phyloP scores from a whole-genome alignment of 64 coral and sea anemone genomes.

The Porites lutea region DNA sequence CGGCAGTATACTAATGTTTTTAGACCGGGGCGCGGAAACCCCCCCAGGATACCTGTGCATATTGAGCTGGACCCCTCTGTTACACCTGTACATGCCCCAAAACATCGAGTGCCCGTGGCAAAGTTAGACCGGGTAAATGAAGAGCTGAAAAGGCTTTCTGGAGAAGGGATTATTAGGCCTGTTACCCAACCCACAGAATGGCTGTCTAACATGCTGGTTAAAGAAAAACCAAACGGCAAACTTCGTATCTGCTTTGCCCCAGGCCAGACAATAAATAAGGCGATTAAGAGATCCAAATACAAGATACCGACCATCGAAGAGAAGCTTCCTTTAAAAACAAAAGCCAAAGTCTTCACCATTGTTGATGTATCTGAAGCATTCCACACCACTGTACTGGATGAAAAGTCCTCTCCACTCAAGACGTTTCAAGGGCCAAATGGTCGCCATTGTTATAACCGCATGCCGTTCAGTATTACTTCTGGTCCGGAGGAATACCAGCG shows the following conservation, averaged over 20 bases:
- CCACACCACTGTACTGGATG: no score
- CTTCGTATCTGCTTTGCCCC: constrained; percentile 4
- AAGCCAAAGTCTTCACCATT: background rate
- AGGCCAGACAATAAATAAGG: constrained; percentile 4
- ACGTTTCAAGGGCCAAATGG: no score
- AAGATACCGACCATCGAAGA: background rate
- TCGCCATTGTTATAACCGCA: no score
- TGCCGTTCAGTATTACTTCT: no score
- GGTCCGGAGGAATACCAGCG: no score
- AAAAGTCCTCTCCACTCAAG: no score
- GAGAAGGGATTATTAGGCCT: no score
- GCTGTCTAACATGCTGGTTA: background rate
- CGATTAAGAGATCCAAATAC: background rate
- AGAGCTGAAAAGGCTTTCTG: no score
- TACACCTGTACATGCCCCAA: background rate
- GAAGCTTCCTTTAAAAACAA: background rate
- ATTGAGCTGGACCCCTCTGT: no score
- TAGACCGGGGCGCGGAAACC: background rate
- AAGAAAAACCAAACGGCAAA: background rate
- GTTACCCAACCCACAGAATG: background rate
- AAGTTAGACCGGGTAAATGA: no score
- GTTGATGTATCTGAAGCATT: no score
- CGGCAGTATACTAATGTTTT: background rate
- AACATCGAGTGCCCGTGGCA: background rate
- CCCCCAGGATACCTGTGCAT: background rate